Evolutionary conservation across 2,888 invertebrate genomes (phyloP).

Genomic region (Stenichneumon culpator): DNA sequence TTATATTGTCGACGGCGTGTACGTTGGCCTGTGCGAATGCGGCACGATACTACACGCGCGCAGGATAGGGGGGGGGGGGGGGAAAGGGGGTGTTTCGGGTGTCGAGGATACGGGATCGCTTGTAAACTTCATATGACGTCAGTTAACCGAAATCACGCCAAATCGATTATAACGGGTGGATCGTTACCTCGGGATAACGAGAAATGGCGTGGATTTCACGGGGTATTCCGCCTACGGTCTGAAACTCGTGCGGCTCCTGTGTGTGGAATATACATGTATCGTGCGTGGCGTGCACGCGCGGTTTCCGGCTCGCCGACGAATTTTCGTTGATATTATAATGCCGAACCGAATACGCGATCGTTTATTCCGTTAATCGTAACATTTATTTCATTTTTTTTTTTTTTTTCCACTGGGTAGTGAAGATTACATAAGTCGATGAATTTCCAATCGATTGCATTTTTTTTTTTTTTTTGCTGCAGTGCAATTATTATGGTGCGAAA

Average conservation of each 20-base stretch:
- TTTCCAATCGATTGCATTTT: neutral
- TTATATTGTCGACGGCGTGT: conserved; percentile 59
- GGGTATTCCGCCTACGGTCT: conserved; percentile 72
- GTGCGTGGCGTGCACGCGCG: conserved; percentile 1
- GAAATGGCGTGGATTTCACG: conserved; percentile 80
- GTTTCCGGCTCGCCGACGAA: conserved; percentile 32
- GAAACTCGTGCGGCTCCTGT: conserved; percentile 15
- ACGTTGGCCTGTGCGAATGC: conserved; percentile 29
- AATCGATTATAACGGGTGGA: conserved; percentile 82
- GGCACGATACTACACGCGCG: conserved; percentile 1
- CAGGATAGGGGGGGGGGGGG: neutral
- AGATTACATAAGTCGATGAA: neutral
- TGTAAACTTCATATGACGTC: conserved; percentile 81
- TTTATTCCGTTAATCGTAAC: neutral
- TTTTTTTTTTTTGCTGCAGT: neutral
- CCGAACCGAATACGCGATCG: neutral
- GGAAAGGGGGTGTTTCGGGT: too few species aligned
- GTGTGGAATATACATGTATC: conserved; percentile 12
- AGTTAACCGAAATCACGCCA: conserved; percentile 81
- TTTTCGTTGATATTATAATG: conserved; percentile 49
- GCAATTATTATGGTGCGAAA: neutral
- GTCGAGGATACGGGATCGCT: conserved; percentile 60
- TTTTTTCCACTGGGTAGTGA: neutral
- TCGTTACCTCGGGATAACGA: conserved; percentile 78
- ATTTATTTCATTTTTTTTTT: neutral